Evolutionary conservation across 1,140 invertebrate species (phyloP).

Genomic region (Drosophila elegans): DNA sequence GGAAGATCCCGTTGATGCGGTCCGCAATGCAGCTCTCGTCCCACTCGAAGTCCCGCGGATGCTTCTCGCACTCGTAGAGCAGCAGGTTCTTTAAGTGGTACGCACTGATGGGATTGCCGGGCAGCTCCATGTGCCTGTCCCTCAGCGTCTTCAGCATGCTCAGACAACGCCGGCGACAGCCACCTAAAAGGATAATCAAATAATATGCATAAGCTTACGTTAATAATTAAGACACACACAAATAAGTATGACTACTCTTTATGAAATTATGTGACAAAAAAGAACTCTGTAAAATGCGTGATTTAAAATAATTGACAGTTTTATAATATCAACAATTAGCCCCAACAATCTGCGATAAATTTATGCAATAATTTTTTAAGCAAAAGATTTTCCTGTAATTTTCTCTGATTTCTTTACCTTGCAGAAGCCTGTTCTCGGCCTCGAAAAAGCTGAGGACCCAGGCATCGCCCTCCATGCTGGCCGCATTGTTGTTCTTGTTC

Average conservation of each 20-base stretch:
- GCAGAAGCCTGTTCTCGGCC: slow-evolving; percentile 93
- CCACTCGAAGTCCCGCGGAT: slow-evolving; percentile 96
- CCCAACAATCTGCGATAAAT: no score
- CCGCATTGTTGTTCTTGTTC: slow-evolving; percentile 90
- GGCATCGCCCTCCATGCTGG: slow-evolving; percentile 97
- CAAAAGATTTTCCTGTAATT: no score
- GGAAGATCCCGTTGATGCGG: slow-evolving; percentile 95
- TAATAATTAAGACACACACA: no score
- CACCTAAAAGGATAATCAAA: slow-evolving; percentile 71
- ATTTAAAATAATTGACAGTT: no score
- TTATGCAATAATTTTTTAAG: no score
- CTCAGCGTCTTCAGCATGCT: slow-evolving; percentile 95
- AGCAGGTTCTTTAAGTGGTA: slow-evolving; percentile 96
- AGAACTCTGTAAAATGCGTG: no score
- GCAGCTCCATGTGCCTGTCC: slow-evolving; percentile 94
- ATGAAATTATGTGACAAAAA: no score
- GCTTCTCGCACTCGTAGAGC: slow-evolving; percentile 98
- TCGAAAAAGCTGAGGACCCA: slow-evolving; percentile 96
- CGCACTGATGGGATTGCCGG: slow-evolving; percentile 93
- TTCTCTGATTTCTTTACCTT: slow-evolving; percentile 85
- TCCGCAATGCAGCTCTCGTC: slow-evolving; percentile 95
- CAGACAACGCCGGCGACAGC: slow-evolving; percentile 92
- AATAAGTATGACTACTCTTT: no score
- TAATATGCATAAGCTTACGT: no score
- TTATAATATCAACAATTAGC: no score